A percentile compares a stretch with the other conserved stretches of the same genome.
These are phyloP conservation scores for Agrotis puta DNA, from an alignment of 2,888 invertebrate genomes.

Conservation along the genomic window DNA sequence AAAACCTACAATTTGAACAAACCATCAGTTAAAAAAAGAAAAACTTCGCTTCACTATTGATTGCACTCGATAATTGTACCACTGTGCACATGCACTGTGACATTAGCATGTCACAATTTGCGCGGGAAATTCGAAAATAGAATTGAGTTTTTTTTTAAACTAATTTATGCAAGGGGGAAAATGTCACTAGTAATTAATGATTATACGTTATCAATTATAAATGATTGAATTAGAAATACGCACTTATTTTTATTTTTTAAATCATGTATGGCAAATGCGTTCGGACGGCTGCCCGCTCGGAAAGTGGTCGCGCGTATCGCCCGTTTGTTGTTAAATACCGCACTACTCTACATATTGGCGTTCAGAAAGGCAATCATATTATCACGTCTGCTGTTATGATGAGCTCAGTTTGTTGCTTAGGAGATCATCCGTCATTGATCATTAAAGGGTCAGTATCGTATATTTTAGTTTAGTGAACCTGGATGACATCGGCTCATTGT, in stretches of 20 bases:
- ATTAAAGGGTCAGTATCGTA: background rate
- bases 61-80: constrained; percentile 80
- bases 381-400: constrained; percentile 52
- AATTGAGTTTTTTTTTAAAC: constrained; percentile 42
- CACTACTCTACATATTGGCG: constrained; percentile 87
- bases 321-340: constrained; percentile 88
- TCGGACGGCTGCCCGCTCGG: constrained; percentile 81
- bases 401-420: constrained; percentile 50
- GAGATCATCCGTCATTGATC: constrained; percentile 17
- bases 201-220: constrained; percentile 21
- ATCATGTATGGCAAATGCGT: constrained; percentile 78
- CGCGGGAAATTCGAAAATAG: constrained; percentile 69
- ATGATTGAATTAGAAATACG: constrained; percentile 49
- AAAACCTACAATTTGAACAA: constrained; percentile 88
- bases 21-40: constrained; percentile 82
- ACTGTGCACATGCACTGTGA: constrained; percentile 51
- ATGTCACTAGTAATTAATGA: constrained; percentile 18
- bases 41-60: constrained; percentile 79
- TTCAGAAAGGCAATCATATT: constrained; percentile 76
- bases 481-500: constrained; percentile 1
- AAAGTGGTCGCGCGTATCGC: constrained; percentile 87
- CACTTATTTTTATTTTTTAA: constrained; percentile 73
- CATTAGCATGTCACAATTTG: constrained; percentile 63
- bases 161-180: background rate
- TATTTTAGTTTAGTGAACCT: constrained; percentile 2